phyloP scores from a whole-genome alignment of 2,888 invertebrate genomes.

The Marronus borbonicus region DNA sequence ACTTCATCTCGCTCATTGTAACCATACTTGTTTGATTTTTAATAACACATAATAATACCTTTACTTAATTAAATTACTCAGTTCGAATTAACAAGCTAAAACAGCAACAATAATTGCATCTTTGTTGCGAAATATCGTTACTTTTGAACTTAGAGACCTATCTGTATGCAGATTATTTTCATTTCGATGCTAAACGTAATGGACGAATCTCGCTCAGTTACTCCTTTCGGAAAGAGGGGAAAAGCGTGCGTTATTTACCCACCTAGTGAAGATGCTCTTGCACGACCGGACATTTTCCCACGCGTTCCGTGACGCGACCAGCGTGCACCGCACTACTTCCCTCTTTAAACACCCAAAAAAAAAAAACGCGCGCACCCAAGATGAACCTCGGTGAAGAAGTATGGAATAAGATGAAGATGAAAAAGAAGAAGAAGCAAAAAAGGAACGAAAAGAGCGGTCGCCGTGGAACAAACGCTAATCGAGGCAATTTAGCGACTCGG shows the following conservation, averaged over 20 bases:
- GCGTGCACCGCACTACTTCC: slow-evolving; percentile 18
- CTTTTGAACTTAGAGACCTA: too few species aligned
- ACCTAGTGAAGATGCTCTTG: slow-evolving; percentile 36
- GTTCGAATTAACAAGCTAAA: too few species aligned
- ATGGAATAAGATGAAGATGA: neutral
- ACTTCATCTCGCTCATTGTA: too few species aligned
- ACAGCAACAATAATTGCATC: too few species aligned
- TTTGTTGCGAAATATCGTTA: too few species aligned
- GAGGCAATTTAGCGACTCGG: slow-evolving; percentile 44
- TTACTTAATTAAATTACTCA: too few species aligned
- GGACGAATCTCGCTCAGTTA: neutral
- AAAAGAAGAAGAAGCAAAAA: slow-evolving; percentile 9
- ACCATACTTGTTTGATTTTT: too few species aligned
- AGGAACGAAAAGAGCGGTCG: slow-evolving; percentile 25
- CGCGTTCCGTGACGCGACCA: slow-evolving; percentile 38
- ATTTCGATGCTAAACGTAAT: too few species aligned
- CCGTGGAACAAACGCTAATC: slow-evolving; percentile 43
- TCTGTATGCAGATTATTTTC: too few species aligned
- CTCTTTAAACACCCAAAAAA: slow-evolving; percentile 7
- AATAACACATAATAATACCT: too few species aligned
- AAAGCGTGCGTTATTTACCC: slow-evolving; percentile 37
- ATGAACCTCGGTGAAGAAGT: neutral
- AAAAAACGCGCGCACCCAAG: slow-evolving; percentile 15
- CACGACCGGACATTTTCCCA: slow-evolving; percentile 46
- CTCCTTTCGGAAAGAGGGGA: neutral